Percentiles rank a stretch among this genome's conserved stretches.
Conservation (phyloP, 2,797 vertebrate genomes). For the Streptopelia turtur region DNA sequence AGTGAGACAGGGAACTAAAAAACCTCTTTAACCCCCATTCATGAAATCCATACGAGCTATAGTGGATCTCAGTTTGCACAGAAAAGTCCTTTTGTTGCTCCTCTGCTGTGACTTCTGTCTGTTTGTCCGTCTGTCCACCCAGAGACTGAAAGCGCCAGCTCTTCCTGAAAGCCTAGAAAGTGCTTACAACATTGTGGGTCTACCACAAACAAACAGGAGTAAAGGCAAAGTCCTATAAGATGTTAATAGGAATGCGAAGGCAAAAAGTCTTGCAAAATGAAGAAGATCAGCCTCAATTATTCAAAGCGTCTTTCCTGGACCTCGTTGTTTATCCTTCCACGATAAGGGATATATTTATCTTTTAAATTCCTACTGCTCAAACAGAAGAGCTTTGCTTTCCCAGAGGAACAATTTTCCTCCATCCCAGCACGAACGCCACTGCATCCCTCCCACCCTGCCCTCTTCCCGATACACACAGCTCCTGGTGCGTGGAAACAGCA, state of each 20-base stretch:
- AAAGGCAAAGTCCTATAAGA: constrained; percentile 14
- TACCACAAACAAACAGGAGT: constrained; percentile 33
- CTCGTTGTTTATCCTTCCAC: constrained; percentile 31
- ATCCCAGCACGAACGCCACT: fast-evolving
- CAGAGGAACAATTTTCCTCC: constrained; percentile 12
- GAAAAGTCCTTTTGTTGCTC: background rate
- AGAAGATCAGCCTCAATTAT: constrained; percentile 38
- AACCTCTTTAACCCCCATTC: background rate
- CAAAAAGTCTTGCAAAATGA: constrained; percentile 47
- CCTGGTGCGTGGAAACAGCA: constrained; percentile 47
- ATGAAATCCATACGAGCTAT: background rate
- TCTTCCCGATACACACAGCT: background rate
- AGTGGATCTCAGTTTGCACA: background rate
- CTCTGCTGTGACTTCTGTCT: constrained; percentile 15
- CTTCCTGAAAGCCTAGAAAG: constrained; percentile 53
- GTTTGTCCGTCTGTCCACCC: constrained; percentile 24
- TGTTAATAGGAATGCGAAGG: constrained; percentile 1
- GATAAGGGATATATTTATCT: constrained; percentile 66
- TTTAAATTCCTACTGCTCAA: constrained; percentile 59
- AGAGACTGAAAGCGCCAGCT: background rate
- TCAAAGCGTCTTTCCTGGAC: constrained; percentile 47
- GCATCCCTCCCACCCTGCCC: background rate
- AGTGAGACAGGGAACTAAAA: background rate
- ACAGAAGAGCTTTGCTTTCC: constrained; percentile 61
- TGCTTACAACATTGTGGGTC: background rate